phyloP scores from a whole-genome alignment of 2,113 vertebrate genomes.

The Oryzias curvinotus region DNA sequence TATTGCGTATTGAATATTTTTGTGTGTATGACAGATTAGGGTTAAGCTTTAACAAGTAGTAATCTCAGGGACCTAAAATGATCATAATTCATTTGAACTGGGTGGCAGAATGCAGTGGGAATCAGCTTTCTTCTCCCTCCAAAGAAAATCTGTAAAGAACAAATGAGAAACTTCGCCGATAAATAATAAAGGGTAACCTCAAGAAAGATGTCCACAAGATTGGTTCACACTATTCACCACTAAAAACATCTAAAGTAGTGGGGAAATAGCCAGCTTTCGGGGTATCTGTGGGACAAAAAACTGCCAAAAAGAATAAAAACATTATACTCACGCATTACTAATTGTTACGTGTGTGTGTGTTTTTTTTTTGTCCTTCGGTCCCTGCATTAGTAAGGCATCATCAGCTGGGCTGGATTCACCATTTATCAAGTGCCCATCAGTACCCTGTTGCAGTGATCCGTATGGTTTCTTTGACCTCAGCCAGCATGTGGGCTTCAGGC shows the following conservation, averaged over 20 bases:
- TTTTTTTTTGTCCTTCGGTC: slow-evolving; percentile 6
- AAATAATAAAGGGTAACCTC: slow-evolving; percentile 63
- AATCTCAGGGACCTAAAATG: background rate
- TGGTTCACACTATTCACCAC: slow-evolving; percentile 8
- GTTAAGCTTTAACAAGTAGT: no score
- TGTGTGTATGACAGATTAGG: no score
- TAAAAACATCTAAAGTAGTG: slow-evolving; percentile 26
- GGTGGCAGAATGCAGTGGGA: background rate
- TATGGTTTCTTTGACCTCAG: slow-evolving; percentile 41
- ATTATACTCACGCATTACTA: slow-evolving; percentile 31
- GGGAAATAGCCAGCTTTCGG: slow-evolving; percentile 16
- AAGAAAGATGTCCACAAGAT: slow-evolving; percentile 27
- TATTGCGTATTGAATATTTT: no score
- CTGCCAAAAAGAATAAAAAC: slow-evolving; percentile 23
- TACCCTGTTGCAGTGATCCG: slow-evolving; percentile 19
- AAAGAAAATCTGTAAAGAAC: slow-evolving; percentile 26
- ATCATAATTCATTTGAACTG: background rate
- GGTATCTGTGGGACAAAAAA: slow-evolving; percentile 2
- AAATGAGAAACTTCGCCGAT: slow-evolving; percentile 24
- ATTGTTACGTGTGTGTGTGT: slow-evolving; percentile 17
- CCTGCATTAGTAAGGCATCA: slow-evolving; percentile 16
- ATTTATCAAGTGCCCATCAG: slow-evolving; percentile 45
- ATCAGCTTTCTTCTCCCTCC: slow-evolving; percentile 17
- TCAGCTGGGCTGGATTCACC: slow-evolving; percentile 22
- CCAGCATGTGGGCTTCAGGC: slow-evolving; percentile 46